phyloP scores from a whole-genome alignment of 2,888 invertebrate species.

The Harpalus rufipes region DNA sequence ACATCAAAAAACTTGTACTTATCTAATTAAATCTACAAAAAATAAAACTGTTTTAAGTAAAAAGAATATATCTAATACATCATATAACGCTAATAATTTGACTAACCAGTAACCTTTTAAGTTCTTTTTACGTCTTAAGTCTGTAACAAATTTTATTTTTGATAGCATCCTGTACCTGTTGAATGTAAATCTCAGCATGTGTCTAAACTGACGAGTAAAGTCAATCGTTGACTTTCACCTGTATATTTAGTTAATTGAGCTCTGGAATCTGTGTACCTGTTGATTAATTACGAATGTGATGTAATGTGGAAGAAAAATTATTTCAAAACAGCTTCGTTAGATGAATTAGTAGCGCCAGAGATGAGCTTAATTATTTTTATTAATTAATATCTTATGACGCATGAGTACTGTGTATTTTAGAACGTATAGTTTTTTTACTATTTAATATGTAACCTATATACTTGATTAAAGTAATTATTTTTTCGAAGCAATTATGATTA shows the following conservation, averaged over 20 bases:
- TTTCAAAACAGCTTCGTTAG: slow-evolving; percentile 30
- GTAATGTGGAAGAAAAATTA: slow-evolving; percentile 39
- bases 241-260: slow-evolving; percentile 27
- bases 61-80: too few relatives aligned
- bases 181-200: not conserved
- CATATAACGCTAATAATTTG: too few relatives aligned
- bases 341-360: slow-evolving; percentile 26
- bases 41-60: too few relatives aligned
- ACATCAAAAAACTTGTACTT: too few relatives aligned
- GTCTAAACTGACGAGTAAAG: not conserved
- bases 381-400: slow-evolving; percentile 1
- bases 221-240: slow-evolving; percentile 39
- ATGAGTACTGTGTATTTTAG: slow-evolving; percentile 5
- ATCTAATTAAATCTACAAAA: too few relatives aligned
- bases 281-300: slow-evolving; percentile 45
- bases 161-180: not conserved
- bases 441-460: slow-evolving; percentile 40
- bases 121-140: not conserved
- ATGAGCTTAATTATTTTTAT: slow-evolving; percentile 32
- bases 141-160: not conserved
- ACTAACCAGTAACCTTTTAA: too few relatives aligned
- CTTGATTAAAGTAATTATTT: slow-evolving; percentile 26
- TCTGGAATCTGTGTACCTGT: slow-evolving; percentile 40
- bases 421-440: slow-evolving; percentile 21
- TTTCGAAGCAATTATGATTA: slow-evolving; percentile 23